Base-by-base conservation (phyloP, 1,140 invertebrate species). In the Maconellicoccus hirsutus region DNA sequence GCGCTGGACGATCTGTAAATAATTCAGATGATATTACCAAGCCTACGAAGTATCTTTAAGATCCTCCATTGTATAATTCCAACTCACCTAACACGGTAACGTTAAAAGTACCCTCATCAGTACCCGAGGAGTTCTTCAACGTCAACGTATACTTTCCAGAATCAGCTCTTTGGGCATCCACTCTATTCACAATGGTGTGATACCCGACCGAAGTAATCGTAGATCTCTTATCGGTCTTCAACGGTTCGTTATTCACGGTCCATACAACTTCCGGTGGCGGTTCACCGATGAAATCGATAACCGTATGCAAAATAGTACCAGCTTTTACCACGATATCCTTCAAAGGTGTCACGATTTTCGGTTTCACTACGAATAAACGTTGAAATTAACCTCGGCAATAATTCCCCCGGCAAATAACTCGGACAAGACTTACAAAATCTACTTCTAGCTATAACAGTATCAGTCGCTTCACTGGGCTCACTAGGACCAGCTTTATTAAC, bases 401-500 rank as follows among this genome's bases (percentile, higher is more conserved):
- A 12, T 6, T 6, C 12, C 3, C 29, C 12, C 29, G 29, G 29
- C 29, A 33, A 33, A 12, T 12, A 33, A 33, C 7, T 29, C 23
- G 21, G 61, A 70, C 33, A 70, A 70, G 71, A 82, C 85, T 85
- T 80, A 89, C 86, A 81, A 76, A 88, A 90, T 79, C 93, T 86
- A 73, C 91, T 87, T 77, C 95, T 94, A 70, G 89, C 89, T 66
- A 87, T 91, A 72, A 98, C 85, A 52, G 91, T 83, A 77, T 96
- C 90, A 33, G 92, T 95, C 42, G 95, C 89, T 77, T 96, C 94
- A 70, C 92, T 95, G 7, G 96, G 93, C 79, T 97, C 93, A 61
- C 95, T 96, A 76, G 91, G 89, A 38, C 98, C 98, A 66, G 93
- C 95, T 77, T 93, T 88, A 80, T 99, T 99, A 1, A 92, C 88